These are phyloP conservation scores for Drosophila ustulata DNA, from an alignment of 2,888 invertebrate genomes.

Conservation along the genomic window DNA sequence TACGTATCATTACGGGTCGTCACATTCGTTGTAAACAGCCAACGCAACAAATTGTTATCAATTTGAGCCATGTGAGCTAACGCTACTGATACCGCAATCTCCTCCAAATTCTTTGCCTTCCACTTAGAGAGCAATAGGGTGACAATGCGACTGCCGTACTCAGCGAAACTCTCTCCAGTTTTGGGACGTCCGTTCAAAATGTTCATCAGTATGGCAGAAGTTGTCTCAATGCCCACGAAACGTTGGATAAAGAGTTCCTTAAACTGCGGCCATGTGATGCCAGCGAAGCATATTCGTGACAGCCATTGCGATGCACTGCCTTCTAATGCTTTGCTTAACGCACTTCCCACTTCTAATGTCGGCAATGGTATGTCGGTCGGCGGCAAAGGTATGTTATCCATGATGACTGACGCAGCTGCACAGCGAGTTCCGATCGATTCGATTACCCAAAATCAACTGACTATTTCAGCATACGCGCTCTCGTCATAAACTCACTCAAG, in stretches of 20 bases:
- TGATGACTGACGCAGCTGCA: too few relatives aligned
- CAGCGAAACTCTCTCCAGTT: constrained; percentile 4
- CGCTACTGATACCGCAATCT: too few relatives aligned
- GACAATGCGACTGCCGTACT: constrained; percentile 5
- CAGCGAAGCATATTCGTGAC: not conserved
- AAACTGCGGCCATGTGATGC: constrained; percentile 11
- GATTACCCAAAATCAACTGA: too few relatives aligned
- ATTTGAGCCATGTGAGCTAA: not conserved
- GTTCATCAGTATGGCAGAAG: constrained; percentile 15
- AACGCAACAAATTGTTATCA: constrained; percentile 15
- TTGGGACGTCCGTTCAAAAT: constrained; percentile 13
- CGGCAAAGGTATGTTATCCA: too few relatives aligned
- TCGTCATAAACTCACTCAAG: not conserved
- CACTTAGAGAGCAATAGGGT: too few relatives aligned
- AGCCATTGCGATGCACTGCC: constrained; percentile 22
- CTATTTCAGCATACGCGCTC: too few relatives aligned
- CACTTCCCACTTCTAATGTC: constrained; percentile 1
- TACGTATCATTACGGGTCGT: constrained; percentile 16
- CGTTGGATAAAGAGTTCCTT: constrained; percentile 13
- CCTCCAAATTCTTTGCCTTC: too few relatives aligned
- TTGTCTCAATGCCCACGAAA: too few relatives aligned
- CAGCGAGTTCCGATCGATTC: too few relatives aligned
- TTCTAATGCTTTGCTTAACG: constrained; percentile 27
- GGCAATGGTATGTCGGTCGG: too few relatives aligned
- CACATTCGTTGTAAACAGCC: constrained; percentile 13